Evolutionary conservation across 2,113 vertebrate species (phyloP).

Genomic region (Synodontis membranacea): DNA sequence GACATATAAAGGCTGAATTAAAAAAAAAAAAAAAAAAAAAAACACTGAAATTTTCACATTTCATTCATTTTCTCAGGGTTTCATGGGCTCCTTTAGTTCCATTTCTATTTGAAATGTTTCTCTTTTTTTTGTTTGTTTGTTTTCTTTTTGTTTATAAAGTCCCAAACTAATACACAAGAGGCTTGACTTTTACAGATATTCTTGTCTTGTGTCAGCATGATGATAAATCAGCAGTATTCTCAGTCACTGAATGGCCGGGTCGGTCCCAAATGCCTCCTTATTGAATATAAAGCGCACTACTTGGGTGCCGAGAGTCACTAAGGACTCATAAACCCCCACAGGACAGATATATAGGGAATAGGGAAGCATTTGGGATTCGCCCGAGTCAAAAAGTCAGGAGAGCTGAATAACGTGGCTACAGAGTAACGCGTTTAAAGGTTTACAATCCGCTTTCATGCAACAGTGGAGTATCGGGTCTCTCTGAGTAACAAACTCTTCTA

Average conservation of each 20-base stretch:
- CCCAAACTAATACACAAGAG: background rate
- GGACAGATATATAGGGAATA: background rate
- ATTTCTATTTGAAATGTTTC: too few relatives aligned
- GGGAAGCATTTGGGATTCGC: background rate
- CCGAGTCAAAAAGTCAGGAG: background rate
- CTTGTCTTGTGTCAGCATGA: background rate
- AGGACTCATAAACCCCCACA: background rate
- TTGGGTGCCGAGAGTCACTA: background rate
- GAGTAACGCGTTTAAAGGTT: background rate
- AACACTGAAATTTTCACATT: too few relatives aligned
- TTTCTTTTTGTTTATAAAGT: too few relatives aligned
- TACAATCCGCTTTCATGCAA: background rate
- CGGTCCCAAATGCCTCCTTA: background rate
- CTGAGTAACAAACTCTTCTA: background rate
- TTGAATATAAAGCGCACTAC: background rate
- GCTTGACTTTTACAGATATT: background rate
- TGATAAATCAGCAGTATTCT: background rate
- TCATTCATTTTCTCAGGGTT: too few relatives aligned
- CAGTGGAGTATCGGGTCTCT: background rate
- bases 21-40: too few relatives aligned
- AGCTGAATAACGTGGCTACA: background rate
- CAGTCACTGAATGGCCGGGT: background rate
- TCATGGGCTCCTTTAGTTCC: too few relatives aligned
- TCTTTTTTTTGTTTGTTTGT: too few relatives aligned
- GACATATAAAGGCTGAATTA: too few relatives aligned